Base-by-base conservation (phyloP, 2,888 invertebrate species). In the Orthosia gracilis region DNA sequence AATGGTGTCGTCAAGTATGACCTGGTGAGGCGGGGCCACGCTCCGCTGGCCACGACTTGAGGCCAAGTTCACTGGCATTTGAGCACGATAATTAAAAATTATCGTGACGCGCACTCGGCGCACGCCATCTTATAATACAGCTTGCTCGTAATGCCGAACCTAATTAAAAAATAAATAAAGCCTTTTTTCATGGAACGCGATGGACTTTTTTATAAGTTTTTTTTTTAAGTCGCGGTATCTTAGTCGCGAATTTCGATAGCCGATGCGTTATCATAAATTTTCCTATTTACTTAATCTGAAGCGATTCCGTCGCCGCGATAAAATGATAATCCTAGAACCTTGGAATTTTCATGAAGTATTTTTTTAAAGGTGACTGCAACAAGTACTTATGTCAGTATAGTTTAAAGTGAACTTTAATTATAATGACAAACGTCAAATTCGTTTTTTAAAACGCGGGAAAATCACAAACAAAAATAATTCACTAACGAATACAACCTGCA, bases 31-130 rank as follows among this genome's bases (percentile, higher is more conserved):
- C 91, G 91, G 92, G 91, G 91, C 91, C 93, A 92, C 91, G 94
- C 90, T 90, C 87, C 90, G 92, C 92, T 91, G 93, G 88, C 88
- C 89, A 91, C 92, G 91, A 91, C 93, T 92, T 93, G 93, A 94
- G 95, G 94, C 96, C 96, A 96, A 96, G 96, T 96, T 96, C 96
- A 96, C 94, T 96, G 96, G 96, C 96, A 96, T 96, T 96, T 95
- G 94, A 95, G 93, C 91, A 93, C 95, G 95, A 95, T 96, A 96
- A 96, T 96, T 96, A 96, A 96, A 96, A 96, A 96, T 94, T 95
- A 96, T 95, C 95, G 95, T 96, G 96, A 95, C 96, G 95, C 89
- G 93, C 92, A 89, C 92, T 87, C 89, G 91, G 91, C 93, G 94
- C 96, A 96, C 96, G 96, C 96, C 92, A 96, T 94, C 91, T 89